phyloP scores from a whole-genome alignment of 2,113 vertebrate genomes.

The Laticauda colubrina region DNA sequence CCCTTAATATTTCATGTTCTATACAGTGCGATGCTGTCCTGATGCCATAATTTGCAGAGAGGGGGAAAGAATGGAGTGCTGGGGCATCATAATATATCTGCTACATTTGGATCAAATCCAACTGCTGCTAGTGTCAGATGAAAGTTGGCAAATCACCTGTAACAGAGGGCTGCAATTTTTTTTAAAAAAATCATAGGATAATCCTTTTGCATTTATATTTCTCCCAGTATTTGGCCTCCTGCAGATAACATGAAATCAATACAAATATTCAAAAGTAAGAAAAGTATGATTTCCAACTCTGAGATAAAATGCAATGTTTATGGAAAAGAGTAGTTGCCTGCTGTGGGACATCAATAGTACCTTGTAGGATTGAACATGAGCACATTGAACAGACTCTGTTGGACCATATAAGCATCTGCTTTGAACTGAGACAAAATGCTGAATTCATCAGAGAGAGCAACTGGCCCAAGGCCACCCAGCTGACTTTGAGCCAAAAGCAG shows the following conservation, averaged over 20 bases:
- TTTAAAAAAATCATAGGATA: background rate
- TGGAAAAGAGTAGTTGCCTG: background rate
- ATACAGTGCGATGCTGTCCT: constrained; percentile 14
- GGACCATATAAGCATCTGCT: background rate
- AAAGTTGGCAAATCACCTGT: background rate
- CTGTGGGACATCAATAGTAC: background rate
- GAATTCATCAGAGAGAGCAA: background rate
- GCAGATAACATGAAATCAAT: background rate
- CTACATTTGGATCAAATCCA: background rate
- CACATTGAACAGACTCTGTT: background rate
- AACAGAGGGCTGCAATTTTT: background rate
- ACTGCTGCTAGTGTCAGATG: background rate
- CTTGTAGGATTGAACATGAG: background rate
- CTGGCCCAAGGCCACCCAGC: background rate
- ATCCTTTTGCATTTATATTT: background rate
- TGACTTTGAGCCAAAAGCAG: background rate
- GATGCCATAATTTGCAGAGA: constrained; percentile 18
- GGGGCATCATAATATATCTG: background rate
- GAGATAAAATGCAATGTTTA: background rate
- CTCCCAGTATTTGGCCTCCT: constrained; percentile 8
- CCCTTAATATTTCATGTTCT: constrained; percentile 33
- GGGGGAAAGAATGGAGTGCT: background rate
- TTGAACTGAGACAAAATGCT: background rate
- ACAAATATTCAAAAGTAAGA: background rate
- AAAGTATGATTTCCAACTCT: background rate